A percentile compares a stretch with the other conserved stretches of the same genome.
phyloP scores from a whole-genome alignment of 2,797 vertebrate species.

The Muraenolepis orangiensis region DNA sequence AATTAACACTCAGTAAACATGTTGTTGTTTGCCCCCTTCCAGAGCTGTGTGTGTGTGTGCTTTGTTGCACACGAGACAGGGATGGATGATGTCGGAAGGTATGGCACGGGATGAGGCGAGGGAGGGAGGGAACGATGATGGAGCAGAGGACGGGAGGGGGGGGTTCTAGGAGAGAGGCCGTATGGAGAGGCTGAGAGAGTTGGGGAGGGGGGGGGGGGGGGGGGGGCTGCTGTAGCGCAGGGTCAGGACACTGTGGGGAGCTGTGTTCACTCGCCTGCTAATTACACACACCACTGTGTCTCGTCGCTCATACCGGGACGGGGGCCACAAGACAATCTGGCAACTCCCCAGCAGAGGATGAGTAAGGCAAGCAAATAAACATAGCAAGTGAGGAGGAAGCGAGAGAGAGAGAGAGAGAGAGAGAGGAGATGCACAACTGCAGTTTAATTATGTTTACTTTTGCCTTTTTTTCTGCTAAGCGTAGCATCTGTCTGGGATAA shows the following conservation, averaged over 20 bases:
- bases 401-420: not conserved
- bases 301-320: conserved; percentile 55
- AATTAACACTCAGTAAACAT: not conserved
- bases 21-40: not conserved
- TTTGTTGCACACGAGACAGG: not conserved
- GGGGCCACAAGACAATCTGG: conserved; percentile 69
- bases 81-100: not conserved
- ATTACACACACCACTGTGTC: conserved; percentile 70
- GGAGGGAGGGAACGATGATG: not conserved
- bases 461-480: conserved; percentile 50
- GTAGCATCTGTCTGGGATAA: conserved; percentile 46
- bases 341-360: conserved; percentile 61
- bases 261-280: conserved; percentile 71
- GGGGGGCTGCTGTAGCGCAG: conserved; percentile 55
- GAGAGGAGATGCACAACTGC: conserved; percentile 45
- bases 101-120: not conserved
- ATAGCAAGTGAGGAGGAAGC: conserved; percentile 34
- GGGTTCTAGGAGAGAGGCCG: conserved; percentile 23
- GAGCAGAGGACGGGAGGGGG: not conserved
- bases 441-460: conserved; percentile 69
- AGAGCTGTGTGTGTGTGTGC: not conserved
- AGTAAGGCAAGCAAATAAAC: conserved; percentile 57
- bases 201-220: conserved; percentile 5
- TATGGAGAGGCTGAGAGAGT: conserved; percentile 5
- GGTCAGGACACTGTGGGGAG: conserved; percentile 73